Percentiles rank a stretch among this genome's conserved stretches.
phyloP scores from a whole-genome alignment of 2,113 vertebrate species.

The Caracal caracal region DNA sequence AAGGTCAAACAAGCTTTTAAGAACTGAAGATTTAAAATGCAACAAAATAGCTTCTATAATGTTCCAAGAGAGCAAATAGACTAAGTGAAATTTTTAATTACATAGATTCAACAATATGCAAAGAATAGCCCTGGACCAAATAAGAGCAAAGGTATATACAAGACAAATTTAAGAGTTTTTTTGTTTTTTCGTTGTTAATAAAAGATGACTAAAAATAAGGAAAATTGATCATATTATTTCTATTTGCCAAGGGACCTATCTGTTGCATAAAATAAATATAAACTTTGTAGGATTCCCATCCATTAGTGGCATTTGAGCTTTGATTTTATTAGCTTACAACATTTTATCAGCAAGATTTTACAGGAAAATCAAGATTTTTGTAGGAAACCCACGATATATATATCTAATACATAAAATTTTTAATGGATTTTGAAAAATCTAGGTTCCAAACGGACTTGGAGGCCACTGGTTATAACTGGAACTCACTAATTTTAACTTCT shows the following conservation, averaged over 20 bases:
- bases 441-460: neutral
- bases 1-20: neutral
- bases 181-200: neutral
- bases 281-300: neutral
- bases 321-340: neutral
- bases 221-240: neutral
- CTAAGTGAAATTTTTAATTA: neutral
- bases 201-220: neutral
- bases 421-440: neutral
- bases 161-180: neutral
- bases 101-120: neutral
- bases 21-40: neutral
- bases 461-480: neutral
- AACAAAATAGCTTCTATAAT: neutral
- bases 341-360: neutral
- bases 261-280: neutral
- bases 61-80: neutral
- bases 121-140: neutral
- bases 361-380: neutral
- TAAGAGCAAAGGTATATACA: neutral
- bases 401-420: neutral
- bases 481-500: neutral
- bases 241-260: neutral
- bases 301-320: neutral
- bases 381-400: neutral